These are phyloP conservation scores for Rhyacichthys aspro DNA, from an alignment of 2,797 vertebrate species.

Conservation along the genomic window DNA sequence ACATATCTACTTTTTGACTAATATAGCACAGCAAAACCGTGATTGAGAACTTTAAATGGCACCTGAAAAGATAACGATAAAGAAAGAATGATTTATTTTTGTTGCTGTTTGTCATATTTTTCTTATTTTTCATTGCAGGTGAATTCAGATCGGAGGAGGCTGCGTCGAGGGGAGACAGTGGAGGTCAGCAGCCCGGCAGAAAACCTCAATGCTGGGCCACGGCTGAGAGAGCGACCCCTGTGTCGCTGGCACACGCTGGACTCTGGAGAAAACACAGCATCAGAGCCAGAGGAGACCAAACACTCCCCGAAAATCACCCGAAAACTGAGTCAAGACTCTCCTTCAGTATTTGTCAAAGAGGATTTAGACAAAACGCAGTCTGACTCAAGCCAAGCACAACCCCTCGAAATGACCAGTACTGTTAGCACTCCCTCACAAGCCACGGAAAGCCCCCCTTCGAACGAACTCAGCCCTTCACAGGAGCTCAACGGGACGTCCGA, in stretches of 20 bases:
- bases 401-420: constrained; percentile 10
- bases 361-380: neutral
- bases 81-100: neutral
- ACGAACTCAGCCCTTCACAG: neutral
- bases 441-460: neutral
- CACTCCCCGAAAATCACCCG: neutral
- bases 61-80: too few relatives aligned
- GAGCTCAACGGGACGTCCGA: neutral
- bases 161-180: constrained; percentile 74
- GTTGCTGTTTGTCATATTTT: too few relatives aligned
- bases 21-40: too few relatives aligned
- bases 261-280: constrained; percentile 23
- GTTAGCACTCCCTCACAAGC: constrained; percentile 1
- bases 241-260: constrained; percentile 77
- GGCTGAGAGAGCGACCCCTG: constrained; percentile 48
- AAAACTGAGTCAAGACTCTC: neutral
- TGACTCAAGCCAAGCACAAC: neutral
- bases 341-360: neutral
- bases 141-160: constrained; percentile 48
- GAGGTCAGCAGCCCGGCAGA: constrained; percentile 54
- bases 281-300: neutral
- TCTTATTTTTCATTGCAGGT: constrained; percentile 38
- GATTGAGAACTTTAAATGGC: too few relatives aligned
- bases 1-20: too few relatives aligned
- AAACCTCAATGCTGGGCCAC: neutral